Evolutionary conservation across 35 echinoderm and acorn worm species (phyloP).

Genomic region (Heliocidaris erythrogramma): DNA sequence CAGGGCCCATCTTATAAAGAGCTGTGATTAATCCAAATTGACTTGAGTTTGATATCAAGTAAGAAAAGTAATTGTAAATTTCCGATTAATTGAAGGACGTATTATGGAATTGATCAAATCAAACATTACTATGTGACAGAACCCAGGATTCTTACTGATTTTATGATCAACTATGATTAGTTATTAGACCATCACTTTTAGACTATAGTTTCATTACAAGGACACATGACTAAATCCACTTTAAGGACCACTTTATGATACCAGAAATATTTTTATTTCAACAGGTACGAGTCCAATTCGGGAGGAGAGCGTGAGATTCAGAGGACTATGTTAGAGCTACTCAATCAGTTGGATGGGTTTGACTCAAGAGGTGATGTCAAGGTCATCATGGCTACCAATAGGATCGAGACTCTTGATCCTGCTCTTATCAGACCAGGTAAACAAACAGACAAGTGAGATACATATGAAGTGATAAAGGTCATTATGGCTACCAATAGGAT

Average conservation of each 20-base stretch:
- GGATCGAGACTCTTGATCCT: constrained; percentile 97
- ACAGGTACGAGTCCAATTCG: constrained; percentile 97
- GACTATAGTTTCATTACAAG: too few species aligned
- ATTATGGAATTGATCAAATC: not conserved
- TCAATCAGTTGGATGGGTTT: constrained; percentile 98
- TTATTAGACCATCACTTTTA: too few species aligned
- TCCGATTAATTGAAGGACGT: not conserved
- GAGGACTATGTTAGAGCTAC: constrained; percentile 91
- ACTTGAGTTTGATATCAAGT: too few species aligned
- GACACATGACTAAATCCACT: too few species aligned
- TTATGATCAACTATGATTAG: too few species aligned
- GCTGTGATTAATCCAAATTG: too few species aligned
- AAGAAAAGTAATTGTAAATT: not conserved
- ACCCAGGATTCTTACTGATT: too few species aligned
- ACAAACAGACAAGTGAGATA: not conserved
- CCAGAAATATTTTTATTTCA: not conserved
- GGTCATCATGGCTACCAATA: constrained; percentile 98
- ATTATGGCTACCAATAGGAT: not conserved
- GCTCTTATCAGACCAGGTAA: constrained; percentile 99
- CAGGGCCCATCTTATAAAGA: too few species aligned
- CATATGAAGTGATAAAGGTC: not conserved
- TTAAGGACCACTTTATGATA: too few species aligned
- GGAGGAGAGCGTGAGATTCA: constrained; percentile 97
- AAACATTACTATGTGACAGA: not conserved
- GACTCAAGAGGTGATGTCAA: constrained; percentile 97